Evolutionary conservation across 2,888 invertebrate genomes (phyloP).

Genomic region (Acleris laterana): DNA sequence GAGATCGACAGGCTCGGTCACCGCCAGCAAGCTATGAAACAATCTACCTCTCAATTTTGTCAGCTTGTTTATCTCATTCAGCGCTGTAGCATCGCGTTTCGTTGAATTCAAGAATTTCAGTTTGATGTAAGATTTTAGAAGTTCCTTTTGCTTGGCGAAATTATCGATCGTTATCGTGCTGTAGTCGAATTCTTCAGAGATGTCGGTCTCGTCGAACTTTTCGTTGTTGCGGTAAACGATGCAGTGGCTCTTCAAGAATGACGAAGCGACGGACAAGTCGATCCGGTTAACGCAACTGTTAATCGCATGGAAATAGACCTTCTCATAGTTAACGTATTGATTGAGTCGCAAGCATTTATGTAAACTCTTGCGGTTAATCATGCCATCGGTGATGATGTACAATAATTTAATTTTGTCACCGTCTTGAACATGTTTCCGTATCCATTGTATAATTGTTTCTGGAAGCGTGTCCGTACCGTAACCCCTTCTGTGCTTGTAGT

Average conservation of each 20-base stretch:
- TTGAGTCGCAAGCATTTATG: conserved; percentile 43
- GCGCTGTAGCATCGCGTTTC: conserved; percentile 41
- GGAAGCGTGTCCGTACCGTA: conserved; percentile 38
- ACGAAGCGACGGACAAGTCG: conserved; percentile 47
- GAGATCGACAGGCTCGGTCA: conserved; percentile 22
- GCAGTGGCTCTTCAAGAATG: conserved; percentile 49
- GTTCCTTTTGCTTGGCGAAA: conserved; percentile 47
- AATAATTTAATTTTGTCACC: conserved; percentile 46
- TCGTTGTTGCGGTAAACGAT: conserved; percentile 47
- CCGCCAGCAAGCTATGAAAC: conserved; percentile 41
- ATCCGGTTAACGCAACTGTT: conserved; percentile 34
- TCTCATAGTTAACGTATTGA: conserved; percentile 48
- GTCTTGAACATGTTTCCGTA: conserved; percentile 36
- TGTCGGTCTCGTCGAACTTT: conserved; percentile 45
- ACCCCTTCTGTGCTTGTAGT: conserved; percentile 23
- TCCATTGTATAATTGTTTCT: conserved; percentile 40
- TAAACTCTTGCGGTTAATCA: conserved; percentile 31
- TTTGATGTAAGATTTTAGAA: conserved; percentile 52
- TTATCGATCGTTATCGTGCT: conserved; percentile 47
- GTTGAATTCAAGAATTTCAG: conserved; percentile 48
- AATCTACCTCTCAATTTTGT: conserved; percentile 47
- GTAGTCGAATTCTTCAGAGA: conserved; percentile 52
- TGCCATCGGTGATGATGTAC: conserved; percentile 53
- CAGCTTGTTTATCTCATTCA: conserved; percentile 50
- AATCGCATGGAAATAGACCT: conserved; percentile 48